Evolutionary conservation across 2,113 vertebrate genomes (phyloP).

Genomic region (Solea senegalensis): DNA sequence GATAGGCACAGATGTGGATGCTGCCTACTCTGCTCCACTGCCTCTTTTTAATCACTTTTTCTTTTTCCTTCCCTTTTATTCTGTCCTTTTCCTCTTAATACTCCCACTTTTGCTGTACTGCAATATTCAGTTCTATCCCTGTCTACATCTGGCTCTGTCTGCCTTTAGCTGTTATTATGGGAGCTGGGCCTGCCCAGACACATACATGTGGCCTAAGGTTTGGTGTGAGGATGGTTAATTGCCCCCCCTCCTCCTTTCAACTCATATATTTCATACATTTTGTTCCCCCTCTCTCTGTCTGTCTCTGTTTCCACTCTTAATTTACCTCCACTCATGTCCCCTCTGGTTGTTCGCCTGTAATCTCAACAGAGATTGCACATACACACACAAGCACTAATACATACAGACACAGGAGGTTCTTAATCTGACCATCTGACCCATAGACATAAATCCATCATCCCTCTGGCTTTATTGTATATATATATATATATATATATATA

Average conservation of each 20-base stretch:
- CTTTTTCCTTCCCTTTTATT: conserved; percentile 20
- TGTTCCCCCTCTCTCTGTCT: neutral
- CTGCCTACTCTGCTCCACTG: conserved; percentile 5
- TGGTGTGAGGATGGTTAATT: conserved; percentile 11
- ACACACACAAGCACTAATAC: conserved; percentile 19
- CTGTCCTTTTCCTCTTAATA: conserved; percentile 11
- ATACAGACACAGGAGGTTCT: conserved; percentile 35
- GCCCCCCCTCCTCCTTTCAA: neutral
- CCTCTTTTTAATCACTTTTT: conserved; percentile 34
- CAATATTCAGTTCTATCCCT: conserved; percentile 61
- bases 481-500: conserved; percentile 7
- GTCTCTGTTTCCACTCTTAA: conserved; percentile 1
- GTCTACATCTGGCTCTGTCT: conserved; percentile 40
- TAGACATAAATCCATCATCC: conserved; percentile 60
- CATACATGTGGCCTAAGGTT: conserved; percentile 20
- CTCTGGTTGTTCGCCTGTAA: conserved; percentile 56
- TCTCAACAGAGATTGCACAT: conserved; percentile 42
- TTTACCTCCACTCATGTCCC: conserved; percentile 7
- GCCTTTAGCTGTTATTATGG: conserved; percentile 36
- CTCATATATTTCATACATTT: conserved; percentile 21
- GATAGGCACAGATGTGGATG: conserved; percentile 15
- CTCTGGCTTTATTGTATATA: conserved; percentile 26
- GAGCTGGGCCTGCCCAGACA: conserved; percentile 53
- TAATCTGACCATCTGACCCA: conserved; percentile 74
- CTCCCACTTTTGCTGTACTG: conserved; percentile 47